Conservation (phyloP, 2,888 invertebrate species). For the Phyllotreta striolata region DNA sequence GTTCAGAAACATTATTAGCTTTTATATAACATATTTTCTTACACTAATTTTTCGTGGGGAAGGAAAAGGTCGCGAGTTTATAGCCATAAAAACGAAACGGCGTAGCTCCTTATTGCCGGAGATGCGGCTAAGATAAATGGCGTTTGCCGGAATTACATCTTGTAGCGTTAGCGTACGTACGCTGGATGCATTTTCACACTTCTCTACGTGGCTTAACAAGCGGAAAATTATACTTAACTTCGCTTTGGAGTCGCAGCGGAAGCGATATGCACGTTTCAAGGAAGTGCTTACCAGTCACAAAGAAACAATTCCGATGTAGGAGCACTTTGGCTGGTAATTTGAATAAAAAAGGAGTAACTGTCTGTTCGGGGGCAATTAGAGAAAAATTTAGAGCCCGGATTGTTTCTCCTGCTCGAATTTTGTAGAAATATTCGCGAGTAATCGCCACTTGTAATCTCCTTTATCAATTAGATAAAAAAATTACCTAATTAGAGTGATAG, state of each 20-base stretch:
- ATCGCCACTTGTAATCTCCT: too few relatives aligned
- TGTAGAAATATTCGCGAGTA: neutral
- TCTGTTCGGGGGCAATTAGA: neutral
- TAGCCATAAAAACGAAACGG: slow-evolving; percentile 11
- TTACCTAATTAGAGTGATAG: too few relatives aligned
- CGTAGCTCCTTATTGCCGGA: slow-evolving; percentile 19
- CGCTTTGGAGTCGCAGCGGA: slow-evolving; percentile 5
- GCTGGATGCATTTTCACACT: slow-evolving; percentile 23
- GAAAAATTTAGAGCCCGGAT: neutral
- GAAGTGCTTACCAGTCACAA: slow-evolving; percentile 10
- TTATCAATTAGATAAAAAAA: too few relatives aligned
- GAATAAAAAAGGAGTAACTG: slow-evolving; percentile 5
- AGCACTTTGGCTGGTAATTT: slow-evolving; percentile 4
- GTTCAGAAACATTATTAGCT: slow-evolving; percentile 12
- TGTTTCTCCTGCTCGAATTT: too few relatives aligned
- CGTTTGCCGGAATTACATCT: slow-evolving; percentile 17
- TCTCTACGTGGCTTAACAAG: slow-evolving; percentile 12
- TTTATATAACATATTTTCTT: slow-evolving; percentile 9
- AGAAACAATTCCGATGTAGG: slow-evolving; percentile 11
- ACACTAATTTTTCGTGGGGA: slow-evolving; percentile 17
- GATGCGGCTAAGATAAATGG: slow-evolving; percentile 18
- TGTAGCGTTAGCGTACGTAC: slow-evolving; percentile 12
- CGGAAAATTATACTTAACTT: slow-evolving; percentile 24
- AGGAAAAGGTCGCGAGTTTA: slow-evolving; percentile 5
- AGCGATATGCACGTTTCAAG: slow-evolving; percentile 12